These are phyloP conservation scores for Galeruca laticollis DNA, from an alignment of 2,888 invertebrate species.

Conservation along the genomic window DNA sequence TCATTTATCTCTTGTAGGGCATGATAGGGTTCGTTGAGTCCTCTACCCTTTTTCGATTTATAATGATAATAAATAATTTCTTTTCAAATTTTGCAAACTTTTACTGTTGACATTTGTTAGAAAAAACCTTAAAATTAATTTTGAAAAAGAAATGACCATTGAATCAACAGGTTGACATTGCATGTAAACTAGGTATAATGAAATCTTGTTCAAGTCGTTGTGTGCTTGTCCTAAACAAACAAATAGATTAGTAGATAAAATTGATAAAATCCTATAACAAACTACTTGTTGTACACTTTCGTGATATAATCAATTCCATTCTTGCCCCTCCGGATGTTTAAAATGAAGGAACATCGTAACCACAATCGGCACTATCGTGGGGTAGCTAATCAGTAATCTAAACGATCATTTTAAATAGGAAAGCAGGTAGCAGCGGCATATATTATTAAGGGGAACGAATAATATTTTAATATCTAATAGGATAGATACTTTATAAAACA, in stretches of 20 bases:
- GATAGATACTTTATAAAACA: neutral
- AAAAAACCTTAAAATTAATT: no score
- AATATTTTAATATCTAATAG: slow-evolving; percentile 3
- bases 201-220: neutral
- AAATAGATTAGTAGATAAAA: slow-evolving; percentile 7
- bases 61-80: no score
- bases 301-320: slow-evolving; percentile 37
- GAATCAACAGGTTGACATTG: no score
- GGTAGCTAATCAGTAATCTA: slow-evolving; percentile 30
- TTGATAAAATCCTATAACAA: slow-evolving; percentile 36
- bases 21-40: no score
- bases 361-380: slow-evolving; percentile 13
- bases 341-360: slow-evolving; percentile 27
- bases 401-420: slow-evolving; percentile 29
- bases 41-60: no score
- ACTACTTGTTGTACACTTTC: slow-evolving; percentile 32
- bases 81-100: no score
- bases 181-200: no score
- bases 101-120: no score
- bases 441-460: slow-evolving; percentile 1
- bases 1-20: no score
- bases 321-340: slow-evolving; percentile 40
- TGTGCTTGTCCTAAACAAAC: neutral
- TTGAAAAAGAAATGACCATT: no score
- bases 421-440: slow-evolving; percentile 22